Percentiles rank a stretch among this genome's conserved stretches.
phyloP scores from a whole-genome alignment of 2,888 invertebrate genomes.

The Morpho helenor region DNA sequence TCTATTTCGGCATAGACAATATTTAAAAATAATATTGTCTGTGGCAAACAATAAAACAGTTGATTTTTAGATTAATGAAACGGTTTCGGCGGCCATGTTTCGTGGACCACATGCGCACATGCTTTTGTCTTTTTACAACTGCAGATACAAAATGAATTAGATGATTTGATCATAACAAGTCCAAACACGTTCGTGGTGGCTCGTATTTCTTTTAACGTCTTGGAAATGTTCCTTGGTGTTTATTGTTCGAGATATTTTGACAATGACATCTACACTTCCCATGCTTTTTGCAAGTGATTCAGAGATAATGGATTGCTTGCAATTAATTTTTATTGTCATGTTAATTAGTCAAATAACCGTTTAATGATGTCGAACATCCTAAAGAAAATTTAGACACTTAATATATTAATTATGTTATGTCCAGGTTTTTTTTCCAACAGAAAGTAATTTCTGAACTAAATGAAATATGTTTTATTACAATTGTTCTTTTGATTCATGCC shows the following conservation, averaged over 20 bases:
- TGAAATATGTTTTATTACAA: too few relatives aligned
- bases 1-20: too few relatives aligned
- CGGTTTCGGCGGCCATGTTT: not conserved
- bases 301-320: slow-evolving; percentile 1
- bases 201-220: slow-evolving; percentile 3
- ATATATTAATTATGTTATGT: too few relatives aligned
- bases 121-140: slow-evolving; percentile 33
- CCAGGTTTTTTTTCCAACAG: too few relatives aligned
- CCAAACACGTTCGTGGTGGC: slow-evolving; percentile 18
- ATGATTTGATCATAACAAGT: slow-evolving; percentile 21
- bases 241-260: slow-evolving; percentile 5
- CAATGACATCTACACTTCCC: slow-evolving; percentile 1
- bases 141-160: slow-evolving; percentile 16
- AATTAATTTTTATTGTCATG: not conserved
- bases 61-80: too few relatives aligned
- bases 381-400: too few relatives aligned
- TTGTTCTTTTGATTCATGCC: too few relatives aligned
- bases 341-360: not conserved
- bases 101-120: slow-evolving; percentile 18
- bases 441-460: too few relatives aligned
- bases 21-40: too few relatives aligned
- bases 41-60: too few relatives aligned
- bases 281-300: slow-evolving; percentile 2
- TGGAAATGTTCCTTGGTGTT: not conserved
- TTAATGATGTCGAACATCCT: not conserved